phyloP scores from a whole-genome alignment of 1,140 invertebrate species.

The Heliconius melpomene region DNA sequence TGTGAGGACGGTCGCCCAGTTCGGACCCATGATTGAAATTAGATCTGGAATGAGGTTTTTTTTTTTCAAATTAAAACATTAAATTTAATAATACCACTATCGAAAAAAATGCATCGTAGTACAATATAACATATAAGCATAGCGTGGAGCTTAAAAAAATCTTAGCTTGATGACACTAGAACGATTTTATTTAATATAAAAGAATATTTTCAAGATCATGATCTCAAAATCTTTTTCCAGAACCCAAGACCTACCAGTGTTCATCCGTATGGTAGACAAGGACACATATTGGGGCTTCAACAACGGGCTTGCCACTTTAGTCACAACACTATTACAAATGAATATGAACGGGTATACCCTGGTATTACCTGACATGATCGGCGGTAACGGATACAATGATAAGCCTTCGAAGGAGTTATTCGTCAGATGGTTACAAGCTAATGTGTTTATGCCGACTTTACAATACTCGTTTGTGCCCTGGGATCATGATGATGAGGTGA shows the following conservation, averaged over 20 bases:
- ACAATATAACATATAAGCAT: no score
- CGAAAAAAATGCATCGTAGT: no score
- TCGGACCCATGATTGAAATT: conserved; percentile 88
- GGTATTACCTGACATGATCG: conserved; percentile 95
- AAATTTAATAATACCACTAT: background rate
- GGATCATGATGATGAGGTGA: conserved; percentile 88
- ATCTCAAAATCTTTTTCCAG: conserved; percentile 45
- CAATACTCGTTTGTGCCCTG: conserved; percentile 95
- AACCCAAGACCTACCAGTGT: conserved; percentile 89
- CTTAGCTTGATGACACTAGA: no score
- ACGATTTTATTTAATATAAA: no score
- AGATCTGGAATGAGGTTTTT: conserved; percentile 82
- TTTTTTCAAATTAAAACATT: background rate
- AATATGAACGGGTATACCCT: conserved; percentile 93
- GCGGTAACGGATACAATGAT: conserved; percentile 90
- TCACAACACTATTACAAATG: conserved; percentile 90
- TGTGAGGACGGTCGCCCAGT: conserved; percentile 83
- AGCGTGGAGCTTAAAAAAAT: no score
- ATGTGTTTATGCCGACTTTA: conserved; percentile 92
- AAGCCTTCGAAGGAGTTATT: conserved; percentile 89
- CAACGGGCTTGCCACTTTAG: conserved; percentile 89
- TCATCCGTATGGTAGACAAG: conserved; percentile 94
- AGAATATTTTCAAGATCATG: no score
- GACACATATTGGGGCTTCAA: conserved; percentile 89
- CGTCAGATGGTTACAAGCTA: conserved; percentile 93